Percentiles rank a stretch among this genome's conserved stretches.
Conservation (phyloP, 2,797 vertebrate genomes). For the Aphelocoma californica region DNA sequence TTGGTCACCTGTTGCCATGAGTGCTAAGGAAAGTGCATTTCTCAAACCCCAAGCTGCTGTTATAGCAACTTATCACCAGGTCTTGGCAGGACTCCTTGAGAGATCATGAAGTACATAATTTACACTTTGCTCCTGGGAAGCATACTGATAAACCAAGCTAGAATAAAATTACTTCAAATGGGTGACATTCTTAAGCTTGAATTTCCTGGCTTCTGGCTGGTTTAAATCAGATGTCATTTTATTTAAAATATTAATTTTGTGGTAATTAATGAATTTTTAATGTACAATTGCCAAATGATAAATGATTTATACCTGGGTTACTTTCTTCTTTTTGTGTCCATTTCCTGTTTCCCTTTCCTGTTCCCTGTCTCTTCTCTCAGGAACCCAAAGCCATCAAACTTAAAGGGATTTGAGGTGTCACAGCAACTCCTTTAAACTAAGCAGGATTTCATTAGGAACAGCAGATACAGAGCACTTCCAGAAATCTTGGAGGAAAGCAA, state of each 20-base stretch:
- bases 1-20: slow-evolving; percentile 30
- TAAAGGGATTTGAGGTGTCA: background rate
- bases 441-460: background rate
- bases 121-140: background rate
- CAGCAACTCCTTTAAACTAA: background rate
- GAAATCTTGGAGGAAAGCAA: background rate
- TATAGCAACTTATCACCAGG: slow-evolving; percentile 18
- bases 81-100: background rate
- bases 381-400: background rate
- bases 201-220: background rate
- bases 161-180: background rate
- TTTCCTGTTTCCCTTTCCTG: background rate
- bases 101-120: slow-evolving; percentile 1
- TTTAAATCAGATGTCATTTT: background rate
- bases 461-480: background rate
- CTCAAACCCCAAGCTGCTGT: slow-evolving; percentile 6
- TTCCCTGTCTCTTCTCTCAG: background rate
- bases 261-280: background rate
- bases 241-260: background rate
- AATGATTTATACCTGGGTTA: background rate
- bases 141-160: background rate
- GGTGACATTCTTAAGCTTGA: background rate
- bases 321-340: background rate
- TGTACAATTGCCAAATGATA: background rate
- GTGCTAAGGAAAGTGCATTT: background rate